Evolutionary conservation across 2,888 invertebrate species (phyloP).

Genomic region (Phyto melanocephala): DNA sequence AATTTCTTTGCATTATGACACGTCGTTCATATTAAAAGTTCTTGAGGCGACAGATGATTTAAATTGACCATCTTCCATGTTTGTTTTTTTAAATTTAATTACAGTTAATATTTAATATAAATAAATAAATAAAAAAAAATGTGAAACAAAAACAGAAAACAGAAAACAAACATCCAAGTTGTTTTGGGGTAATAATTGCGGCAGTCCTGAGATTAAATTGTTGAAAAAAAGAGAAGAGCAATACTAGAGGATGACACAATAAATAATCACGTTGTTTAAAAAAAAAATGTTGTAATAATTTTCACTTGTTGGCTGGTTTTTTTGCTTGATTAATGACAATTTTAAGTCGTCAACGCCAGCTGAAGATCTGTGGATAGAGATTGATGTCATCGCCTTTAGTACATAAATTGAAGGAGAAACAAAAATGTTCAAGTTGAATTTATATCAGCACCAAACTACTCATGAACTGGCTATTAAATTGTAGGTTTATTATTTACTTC

Average conservation of each 20-base stretch:
- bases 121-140: neutral
- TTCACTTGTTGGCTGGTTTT: conserved; percentile 5
- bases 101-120: conserved; percentile 1
- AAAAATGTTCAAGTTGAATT: conserved; percentile 39
- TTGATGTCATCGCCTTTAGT: conserved; percentile 40
- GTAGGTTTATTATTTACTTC: neutral
- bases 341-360: conserved; percentile 39
- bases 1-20: conserved; percentile 8
- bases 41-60: conserved; percentile 30
- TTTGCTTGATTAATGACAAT: conserved; percentile 47
- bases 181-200: neutral
- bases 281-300: conserved; percentile 4
- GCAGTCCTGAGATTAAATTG: neutral
- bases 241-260: conserved; percentile 17
- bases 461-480: neutral
- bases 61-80: conserved; percentile 2
- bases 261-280: neutral
- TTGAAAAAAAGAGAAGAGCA: too few relatives aligned
- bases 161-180: neutral
- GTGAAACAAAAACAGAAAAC: neutral
- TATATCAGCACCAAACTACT: neutral
- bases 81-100: conserved; percentile 7
- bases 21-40: neutral
- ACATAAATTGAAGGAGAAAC: conserved; percentile 52
- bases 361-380: conserved; percentile 35